Conservation (phyloP, 2,888 invertebrate genomes). For the Balanococcus diminutus region DNA sequence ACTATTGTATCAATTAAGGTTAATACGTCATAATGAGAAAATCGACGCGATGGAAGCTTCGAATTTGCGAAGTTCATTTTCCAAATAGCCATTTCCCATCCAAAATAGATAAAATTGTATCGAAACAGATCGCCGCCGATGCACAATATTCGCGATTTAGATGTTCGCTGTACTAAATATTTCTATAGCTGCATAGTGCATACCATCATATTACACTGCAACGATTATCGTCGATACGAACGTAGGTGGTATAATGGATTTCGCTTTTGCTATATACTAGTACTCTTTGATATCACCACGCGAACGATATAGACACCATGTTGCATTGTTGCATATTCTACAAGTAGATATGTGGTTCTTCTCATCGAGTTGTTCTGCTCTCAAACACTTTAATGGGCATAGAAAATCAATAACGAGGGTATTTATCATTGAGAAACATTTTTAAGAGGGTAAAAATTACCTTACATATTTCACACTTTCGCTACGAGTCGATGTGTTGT, state of each 20-base stretch:
- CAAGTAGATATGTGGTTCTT: background rate
- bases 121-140: background rate
- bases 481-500: background rate
- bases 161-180: too few species aligned
- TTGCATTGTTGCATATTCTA: background rate
- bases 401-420: background rate
- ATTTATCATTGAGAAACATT: constrained; percentile 4
- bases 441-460: background rate
- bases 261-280: background rate
- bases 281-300: background rate
- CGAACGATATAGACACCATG: background rate
- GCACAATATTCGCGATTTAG: too few species aligned
- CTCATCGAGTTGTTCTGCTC: background rate
- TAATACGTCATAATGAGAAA: constrained; percentile 14
- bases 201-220: background rate
- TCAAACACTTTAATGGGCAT: background rate
- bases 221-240: too few species aligned
- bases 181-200: too few species aligned
- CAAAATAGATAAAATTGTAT: background rate
- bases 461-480: constrained; percentile 11
- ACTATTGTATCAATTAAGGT: background rate
- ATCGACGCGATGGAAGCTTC: background rate
- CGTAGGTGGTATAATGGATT: background rate
- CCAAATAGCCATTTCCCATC: background rate
- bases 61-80: background rate